phyloP scores from a whole-genome alignment of 2,888 invertebrate species.

The Apoda limacodes region DNA sequence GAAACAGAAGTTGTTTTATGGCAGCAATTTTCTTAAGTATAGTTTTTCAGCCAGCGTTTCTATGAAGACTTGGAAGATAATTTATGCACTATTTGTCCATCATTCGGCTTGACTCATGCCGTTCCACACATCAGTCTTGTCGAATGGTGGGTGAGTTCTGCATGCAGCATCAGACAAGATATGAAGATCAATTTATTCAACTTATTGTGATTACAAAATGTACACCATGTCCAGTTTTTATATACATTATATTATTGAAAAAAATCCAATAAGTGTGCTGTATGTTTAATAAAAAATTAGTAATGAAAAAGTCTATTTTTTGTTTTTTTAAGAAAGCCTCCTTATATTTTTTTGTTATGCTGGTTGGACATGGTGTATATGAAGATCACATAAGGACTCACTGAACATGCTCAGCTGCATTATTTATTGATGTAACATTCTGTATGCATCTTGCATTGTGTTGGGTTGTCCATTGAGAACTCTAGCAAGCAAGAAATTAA shows the following conservation, averaged over 20 bases:
- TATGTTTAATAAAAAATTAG: no score
- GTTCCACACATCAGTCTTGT: constrained; percentile 53
- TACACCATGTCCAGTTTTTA: neutral
- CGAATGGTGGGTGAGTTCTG: constrained; percentile 60
- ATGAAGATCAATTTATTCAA: constrained; percentile 14
- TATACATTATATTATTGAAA: neutral
- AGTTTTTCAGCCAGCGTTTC: no score
- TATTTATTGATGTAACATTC: constrained; percentile 43
- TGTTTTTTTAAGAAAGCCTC: no score
- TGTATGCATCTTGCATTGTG: constrained; percentile 53
- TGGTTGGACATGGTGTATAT: no score
- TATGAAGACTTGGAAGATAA: constrained; percentile 18
- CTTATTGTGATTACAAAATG: neutral
- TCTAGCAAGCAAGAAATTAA: constrained; percentile 27
- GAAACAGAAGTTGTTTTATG: no score
- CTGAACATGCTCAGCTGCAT: no score
- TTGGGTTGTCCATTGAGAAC: constrained; percentile 19
- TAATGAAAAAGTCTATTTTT: no score
- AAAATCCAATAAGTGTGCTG: neutral
- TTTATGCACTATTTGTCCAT: constrained; percentile 28
- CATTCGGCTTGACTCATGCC: constrained; percentile 52
- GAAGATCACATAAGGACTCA: no score
- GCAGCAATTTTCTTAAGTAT: no score
- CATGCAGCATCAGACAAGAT: constrained; percentile 18
- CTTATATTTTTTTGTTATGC: no score